A percentile compares a stretch with the other conserved stretches of the same genome.
Evolutionary conservation across 2,888 invertebrate species (phyloP).

Genomic region (Drosophila anceps): DNA sequence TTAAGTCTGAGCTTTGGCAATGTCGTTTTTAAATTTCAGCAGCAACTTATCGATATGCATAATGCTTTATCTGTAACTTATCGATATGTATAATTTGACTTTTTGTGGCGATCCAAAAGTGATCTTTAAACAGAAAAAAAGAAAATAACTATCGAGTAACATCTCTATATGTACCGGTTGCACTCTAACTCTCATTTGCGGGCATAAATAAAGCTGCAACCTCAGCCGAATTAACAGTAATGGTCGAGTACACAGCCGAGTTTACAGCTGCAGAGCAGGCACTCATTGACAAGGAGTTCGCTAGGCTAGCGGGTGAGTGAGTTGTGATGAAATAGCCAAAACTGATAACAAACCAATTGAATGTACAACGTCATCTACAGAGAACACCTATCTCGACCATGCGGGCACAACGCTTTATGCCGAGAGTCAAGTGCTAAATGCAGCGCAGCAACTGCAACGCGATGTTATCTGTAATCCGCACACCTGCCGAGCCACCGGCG

Average conservation of each 20-base stretch:
- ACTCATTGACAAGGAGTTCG: constrained; percentile 71
- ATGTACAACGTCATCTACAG: constrained; percentile 86
- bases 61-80: not conserved
- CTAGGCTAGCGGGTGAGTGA: constrained; percentile 67
- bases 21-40: no score
- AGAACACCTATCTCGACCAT: constrained; percentile 94
- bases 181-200: not conserved
- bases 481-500: constrained; percentile 92
- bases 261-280: constrained; percentile 63
- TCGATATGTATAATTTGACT: not conserved
- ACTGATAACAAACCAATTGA: constrained; percentile 41
- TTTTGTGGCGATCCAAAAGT: not conserved
- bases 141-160: constrained; percentile 1
- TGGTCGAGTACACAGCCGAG: constrained; percentile 55
- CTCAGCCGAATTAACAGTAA: constrained; percentile 17
- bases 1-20: no score
- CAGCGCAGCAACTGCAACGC: constrained; percentile 88
- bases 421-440: constrained; percentile 89
- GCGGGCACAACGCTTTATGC: constrained; percentile 94
- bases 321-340: constrained; percentile 35
- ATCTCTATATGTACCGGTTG: constrained; percentile 35
- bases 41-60: not conserved
- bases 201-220: constrained; percentile 27
- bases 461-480: constrained; percentile 97
- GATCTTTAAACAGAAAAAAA: no score